These are phyloP conservation scores for Nasonia longicornis DNA, from an alignment of 1,140 invertebrate species.

Conservation along the genomic window DNA sequence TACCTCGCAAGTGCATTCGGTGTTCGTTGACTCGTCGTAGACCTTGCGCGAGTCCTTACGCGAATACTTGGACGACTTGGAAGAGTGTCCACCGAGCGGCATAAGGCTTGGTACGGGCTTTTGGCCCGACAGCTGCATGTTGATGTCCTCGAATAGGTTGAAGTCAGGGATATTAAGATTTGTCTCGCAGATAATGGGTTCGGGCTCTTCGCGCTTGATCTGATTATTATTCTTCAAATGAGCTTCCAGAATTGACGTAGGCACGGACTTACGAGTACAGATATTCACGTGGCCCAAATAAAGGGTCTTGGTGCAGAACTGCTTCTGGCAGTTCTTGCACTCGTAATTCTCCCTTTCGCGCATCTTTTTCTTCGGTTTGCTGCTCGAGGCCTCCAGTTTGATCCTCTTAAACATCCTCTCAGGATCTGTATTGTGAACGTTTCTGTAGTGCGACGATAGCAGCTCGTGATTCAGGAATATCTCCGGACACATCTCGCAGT, in stretches of 20 bases:
- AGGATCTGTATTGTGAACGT: slow-evolving; percentile 64
- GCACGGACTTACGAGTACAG: slow-evolving; percentile 52
- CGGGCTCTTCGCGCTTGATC: slow-evolving; percentile 61
- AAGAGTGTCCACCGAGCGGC: slow-evolving; percentile 49
- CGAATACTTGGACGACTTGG: slow-evolving; percentile 57
- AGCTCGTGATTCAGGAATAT: slow-evolving; percentile 63
- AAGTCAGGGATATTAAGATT: slow-evolving; percentile 68
- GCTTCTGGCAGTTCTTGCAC: slow-evolving; percentile 64
- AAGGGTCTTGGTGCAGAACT: slow-evolving; percentile 63
- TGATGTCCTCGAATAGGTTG: slow-evolving; percentile 67
- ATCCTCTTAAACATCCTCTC: slow-evolving; percentile 60
- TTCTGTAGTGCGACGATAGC: slow-evolving; percentile 61
- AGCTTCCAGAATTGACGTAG: slow-evolving; percentile 61
- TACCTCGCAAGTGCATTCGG: slow-evolving; percentile 70
- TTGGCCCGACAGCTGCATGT: slow-evolving; percentile 64
- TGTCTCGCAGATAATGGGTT: slow-evolving; percentile 54
- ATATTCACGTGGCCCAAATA: slow-evolving; percentile 63
- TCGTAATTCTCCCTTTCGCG: slow-evolving; percentile 60
- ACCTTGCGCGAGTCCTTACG: slow-evolving; percentile 67
- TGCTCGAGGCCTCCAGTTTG: slow-evolving; percentile 49
- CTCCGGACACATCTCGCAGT: slow-evolving; percentile 66
- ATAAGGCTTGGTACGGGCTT: slow-evolving; percentile 66
- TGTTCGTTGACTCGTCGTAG: slow-evolving; percentile 67
- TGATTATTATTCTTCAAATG: slow-evolving; percentile 66
- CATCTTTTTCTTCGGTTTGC: slow-evolving; percentile 48